Evolutionary conservation across 1,140 invertebrate genomes (phyloP).

Genomic region (Argopecten irradians): DNA sequence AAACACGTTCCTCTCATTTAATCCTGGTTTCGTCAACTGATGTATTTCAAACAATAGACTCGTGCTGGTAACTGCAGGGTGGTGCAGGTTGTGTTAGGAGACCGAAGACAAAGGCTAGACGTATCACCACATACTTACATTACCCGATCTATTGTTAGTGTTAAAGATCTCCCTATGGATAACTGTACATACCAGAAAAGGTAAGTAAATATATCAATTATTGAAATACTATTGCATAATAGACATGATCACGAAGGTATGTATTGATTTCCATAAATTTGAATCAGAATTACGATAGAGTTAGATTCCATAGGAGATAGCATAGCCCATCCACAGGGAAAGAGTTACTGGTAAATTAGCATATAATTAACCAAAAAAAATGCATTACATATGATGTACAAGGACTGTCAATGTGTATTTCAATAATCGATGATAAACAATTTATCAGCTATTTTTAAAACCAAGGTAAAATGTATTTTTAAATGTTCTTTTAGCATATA

Average conservation of each 20-base stretch:
- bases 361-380: background rate
- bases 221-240: background rate
- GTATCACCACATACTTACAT: conserved; percentile 9
- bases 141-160: background rate
- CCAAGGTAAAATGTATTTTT: too few species aligned
- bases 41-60: conserved; percentile 2
- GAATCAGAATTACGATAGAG: background rate
- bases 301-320: background rate
- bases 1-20: conserved; percentile 1
- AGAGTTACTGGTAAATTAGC: background rate
- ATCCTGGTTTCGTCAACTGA: conserved; percentile 20
- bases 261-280: background rate
- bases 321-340: background rate
- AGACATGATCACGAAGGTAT: background rate
- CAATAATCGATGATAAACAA: too few species aligned
- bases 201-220: conserved; percentile 4
- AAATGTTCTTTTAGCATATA: too few species aligned
- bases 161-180: background rate
- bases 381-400: background rate
- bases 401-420: too few species aligned
- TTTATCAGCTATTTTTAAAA: too few species aligned
- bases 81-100: background rate
- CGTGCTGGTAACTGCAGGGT: background rate
- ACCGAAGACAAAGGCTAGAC: background rate
- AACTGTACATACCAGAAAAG: background rate